phyloP scores from a whole-genome alignment of 2,113 vertebrate genomes.

The Proterorhinus semilunaris region DNA sequence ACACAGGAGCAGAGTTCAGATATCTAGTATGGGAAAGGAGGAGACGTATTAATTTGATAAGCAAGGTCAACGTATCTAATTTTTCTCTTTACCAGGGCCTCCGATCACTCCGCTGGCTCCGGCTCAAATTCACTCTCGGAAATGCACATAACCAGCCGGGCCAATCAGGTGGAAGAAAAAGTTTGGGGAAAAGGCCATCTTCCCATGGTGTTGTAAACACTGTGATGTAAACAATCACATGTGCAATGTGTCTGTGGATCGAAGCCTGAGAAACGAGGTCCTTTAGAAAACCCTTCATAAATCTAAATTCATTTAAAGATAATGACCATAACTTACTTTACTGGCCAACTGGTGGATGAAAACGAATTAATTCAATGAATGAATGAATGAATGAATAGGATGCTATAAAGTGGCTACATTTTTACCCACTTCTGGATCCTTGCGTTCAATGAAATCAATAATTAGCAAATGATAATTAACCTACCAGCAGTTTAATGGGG shows the following conservation, averaged over 20 bases:
- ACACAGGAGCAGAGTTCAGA: slow-evolving; percentile 15
- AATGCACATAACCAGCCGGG: not conserved
- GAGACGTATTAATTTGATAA: slow-evolving; percentile 2
- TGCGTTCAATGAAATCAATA: not conserved
- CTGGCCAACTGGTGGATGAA: no score
- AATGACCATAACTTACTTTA: no score
- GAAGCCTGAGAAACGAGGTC: no score
- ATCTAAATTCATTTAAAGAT: no score
- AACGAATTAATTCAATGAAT: no score
- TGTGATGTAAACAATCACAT: slow-evolving; percentile 47
- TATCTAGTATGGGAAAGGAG: not conserved
- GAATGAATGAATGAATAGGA: no score
- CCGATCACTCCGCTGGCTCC: slow-evolving; percentile 26
- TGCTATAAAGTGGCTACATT: no score
- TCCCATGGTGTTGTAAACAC: slow-evolving; percentile 39
- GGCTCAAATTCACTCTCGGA: slow-evolving; percentile 13
- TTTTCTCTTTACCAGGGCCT: slow-evolving; percentile 4
- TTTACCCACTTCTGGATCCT: no score
- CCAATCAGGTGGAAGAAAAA: slow-evolving; percentile 36
- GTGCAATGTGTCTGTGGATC: not conserved
- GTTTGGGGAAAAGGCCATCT: slow-evolving; percentile 10
- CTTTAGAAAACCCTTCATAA: no score
- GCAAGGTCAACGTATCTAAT: slow-evolving; percentile 10
- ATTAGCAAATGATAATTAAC: not conserved
- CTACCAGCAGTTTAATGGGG: not conserved